Conservation (phyloP, 2,888 invertebrate species). For the Idaea straminata region DNA sequence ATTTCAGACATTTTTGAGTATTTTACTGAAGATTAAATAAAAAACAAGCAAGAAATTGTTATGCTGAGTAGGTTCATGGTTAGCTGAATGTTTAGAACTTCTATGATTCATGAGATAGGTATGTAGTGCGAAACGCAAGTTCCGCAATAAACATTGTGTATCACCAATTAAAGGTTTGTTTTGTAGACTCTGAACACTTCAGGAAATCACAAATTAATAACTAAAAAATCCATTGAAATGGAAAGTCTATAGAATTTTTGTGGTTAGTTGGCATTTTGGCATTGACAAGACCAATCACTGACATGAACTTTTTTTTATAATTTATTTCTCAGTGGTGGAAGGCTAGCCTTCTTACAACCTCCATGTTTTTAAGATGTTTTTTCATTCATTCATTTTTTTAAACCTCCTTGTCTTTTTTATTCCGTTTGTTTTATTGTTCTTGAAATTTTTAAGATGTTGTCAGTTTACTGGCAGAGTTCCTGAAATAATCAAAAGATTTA, state of each 20-base stretch:
- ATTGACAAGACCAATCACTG: constrained; percentile 14
- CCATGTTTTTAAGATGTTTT: no score
- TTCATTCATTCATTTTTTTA: no score
- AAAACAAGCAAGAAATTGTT: constrained; percentile 4
- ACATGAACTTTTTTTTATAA: background rate
- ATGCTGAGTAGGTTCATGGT: background rate
- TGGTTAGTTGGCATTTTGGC: constrained; percentile 40
- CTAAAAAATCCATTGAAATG: background rate
- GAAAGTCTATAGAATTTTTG: constrained; percentile 13
- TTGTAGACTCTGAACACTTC: constrained; percentile 3
- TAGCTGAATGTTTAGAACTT: background rate
- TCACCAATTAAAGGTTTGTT: background rate
- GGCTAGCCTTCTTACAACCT: no score
- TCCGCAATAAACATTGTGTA: background rate
- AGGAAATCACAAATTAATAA: background rate
- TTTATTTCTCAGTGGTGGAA: constrained; percentile 9
- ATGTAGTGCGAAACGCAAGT: background rate
- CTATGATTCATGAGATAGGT: background rate
- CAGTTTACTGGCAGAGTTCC: no score
- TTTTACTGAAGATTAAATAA: constrained; percentile 24
- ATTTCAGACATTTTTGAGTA: constrained; percentile 85
- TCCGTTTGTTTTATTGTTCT: no score
- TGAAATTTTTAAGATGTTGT: no score
- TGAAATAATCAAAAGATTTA: no score
- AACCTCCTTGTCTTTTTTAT: no score